Base-by-base conservation (phyloP, 2,888 invertebrate species). In the Acanthacorydalis orientalis region DNA sequence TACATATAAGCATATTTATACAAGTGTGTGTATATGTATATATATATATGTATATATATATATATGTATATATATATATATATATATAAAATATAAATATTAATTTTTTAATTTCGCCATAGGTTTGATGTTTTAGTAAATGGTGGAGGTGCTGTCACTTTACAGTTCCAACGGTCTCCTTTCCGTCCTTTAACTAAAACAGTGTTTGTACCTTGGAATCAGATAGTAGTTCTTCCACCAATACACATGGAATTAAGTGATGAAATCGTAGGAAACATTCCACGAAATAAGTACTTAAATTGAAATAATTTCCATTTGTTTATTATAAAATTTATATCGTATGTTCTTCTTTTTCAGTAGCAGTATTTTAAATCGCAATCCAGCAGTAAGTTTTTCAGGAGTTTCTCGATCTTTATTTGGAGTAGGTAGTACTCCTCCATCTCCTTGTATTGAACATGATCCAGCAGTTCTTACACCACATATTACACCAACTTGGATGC, bases 61-160 rank as follows among this genome's bases (percentile, higher is more conserved):
- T 12, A 12, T 4, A 38, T 14, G n/a, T 14, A 38, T 35, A 4
- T 35, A 35, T 35, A 4, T 35, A 2, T 35, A 35, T 7, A 35
- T 12, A 12, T 4, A 38, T 14, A 38, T 14, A 38, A 14, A 38
- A 14, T 38, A 38, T 14, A 40, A 7, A 11, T 16, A 15, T 40
- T 15, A 4, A 40, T 40, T 9, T 9, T 8, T 23, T 10, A 41
- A 41, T 33, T 51, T 53, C 47, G 49, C 49, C 64, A 52, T 64
- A 95, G 95, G 85, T 99, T 97, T 74, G 98, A 99, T 70, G 86
- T 99, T 50, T 73, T 98, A 60, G 96, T 98, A 51, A 97, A 99
- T 68, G 98, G 98, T 12, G 98, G 97, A 43, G 95, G 95, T 33
- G 93, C 95, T 2, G 92, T 98, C 49, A 93, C 91, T 15, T 72